Conservation (phyloP, 2,888 invertebrate genomes). For the Hoplodrina blanda region DNA sequence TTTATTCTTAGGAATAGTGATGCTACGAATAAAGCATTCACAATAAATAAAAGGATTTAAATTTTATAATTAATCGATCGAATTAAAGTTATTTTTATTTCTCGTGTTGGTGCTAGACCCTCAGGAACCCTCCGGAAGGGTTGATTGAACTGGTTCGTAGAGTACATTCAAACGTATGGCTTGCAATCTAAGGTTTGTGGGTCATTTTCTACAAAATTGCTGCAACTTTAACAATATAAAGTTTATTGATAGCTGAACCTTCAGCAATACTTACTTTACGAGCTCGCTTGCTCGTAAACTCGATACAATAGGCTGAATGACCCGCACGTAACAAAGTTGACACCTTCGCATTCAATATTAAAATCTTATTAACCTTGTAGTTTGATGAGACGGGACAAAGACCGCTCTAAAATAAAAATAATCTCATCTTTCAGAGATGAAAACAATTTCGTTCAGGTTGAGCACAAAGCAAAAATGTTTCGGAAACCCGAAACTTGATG, state of each 20-base stretch:
- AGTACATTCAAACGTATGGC: slow-evolving; percentile 1
- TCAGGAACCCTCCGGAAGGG: no score
- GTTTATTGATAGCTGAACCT: slow-evolving; percentile 51
- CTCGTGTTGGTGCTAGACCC: no score
- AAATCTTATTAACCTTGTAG: slow-evolving; percentile 76
- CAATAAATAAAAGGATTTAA: no score
- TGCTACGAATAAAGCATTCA: no score
- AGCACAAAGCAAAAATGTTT: slow-evolving; percentile 51
- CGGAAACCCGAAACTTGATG: slow-evolving; percentile 44
- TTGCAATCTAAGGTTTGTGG: slow-evolving; percentile 19
- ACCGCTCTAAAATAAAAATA: slow-evolving; percentile 64
- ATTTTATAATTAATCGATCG: no score
- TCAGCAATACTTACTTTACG: slow-evolving; percentile 50
- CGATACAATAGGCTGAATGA: slow-evolving; percentile 42
- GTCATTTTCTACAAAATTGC: slow-evolving; percentile 18
- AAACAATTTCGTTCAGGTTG: slow-evolving; percentile 50
- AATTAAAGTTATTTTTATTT: no score
- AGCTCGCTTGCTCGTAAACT: slow-evolving; percentile 51
- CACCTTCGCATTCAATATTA: slow-evolving; percentile 76
- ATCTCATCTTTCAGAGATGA: slow-evolving; percentile 54
- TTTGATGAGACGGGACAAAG: slow-evolving; percentile 66
- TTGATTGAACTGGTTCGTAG: neutral
- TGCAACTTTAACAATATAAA: slow-evolving; percentile 45
- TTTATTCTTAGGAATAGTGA: no score
- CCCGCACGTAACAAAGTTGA: slow-evolving; percentile 62